phyloP scores from a whole-genome alignment of 2,797 vertebrate species.

The Coluber constrictor region DNA sequence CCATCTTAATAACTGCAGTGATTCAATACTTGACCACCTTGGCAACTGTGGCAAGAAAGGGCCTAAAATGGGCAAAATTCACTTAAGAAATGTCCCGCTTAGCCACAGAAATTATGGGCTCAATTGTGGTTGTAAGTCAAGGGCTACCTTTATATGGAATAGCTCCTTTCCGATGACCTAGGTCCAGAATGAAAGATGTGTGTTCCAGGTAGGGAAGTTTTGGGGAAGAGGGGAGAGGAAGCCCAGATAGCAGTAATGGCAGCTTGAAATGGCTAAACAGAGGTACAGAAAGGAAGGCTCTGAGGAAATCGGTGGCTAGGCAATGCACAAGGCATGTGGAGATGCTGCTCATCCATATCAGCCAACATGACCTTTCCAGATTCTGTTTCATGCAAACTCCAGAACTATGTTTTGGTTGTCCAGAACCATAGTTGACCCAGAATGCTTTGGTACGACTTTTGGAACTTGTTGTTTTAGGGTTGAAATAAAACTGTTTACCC shows the following conservation, averaged over 20 bases:
- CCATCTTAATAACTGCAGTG: neutral
- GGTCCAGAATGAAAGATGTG: neutral
- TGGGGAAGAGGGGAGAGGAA: neutral
- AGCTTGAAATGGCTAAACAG: neutral
- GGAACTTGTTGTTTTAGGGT: neutral
- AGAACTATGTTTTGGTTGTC: neutral
- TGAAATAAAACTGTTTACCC: neutral
- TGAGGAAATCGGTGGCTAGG: neutral
- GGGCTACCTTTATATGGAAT: neutral
- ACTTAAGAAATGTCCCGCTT: neutral
- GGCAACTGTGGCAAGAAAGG: neutral
- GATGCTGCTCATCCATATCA: neutral
- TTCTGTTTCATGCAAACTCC: neutral
- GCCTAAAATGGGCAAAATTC: neutral
- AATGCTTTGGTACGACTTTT: neutral
- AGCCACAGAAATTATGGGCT: neutral
- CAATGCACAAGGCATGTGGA: neutral
- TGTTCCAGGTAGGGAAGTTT: neutral
- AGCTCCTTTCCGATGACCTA: neutral
- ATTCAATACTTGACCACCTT: neutral
- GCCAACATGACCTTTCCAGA: neutral
- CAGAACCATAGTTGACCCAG: neutral
- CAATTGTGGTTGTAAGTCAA: neutral
- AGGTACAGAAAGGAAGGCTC: neutral
- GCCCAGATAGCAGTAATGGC: neutral